Conservation (phyloP, 2,113 vertebrate species). For the Isurus oxyrinchus region DNA sequence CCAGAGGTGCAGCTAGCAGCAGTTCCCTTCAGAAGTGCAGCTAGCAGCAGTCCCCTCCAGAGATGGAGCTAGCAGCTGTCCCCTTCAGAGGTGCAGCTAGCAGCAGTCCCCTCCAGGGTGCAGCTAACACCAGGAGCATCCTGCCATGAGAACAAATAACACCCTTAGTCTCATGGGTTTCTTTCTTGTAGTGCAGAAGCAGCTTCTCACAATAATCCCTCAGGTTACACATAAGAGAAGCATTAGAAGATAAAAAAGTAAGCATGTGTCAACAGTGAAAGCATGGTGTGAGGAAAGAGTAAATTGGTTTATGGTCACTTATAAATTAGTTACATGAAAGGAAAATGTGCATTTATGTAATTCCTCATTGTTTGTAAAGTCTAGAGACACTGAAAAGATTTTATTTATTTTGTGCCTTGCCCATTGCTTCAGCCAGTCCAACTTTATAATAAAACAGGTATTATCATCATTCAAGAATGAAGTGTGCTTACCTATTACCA, state of each 20-base stretch:
- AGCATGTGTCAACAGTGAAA: not conserved
- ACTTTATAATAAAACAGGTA: conserved; percentile 24
- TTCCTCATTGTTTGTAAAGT: not conserved
- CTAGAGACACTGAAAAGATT: not conserved
- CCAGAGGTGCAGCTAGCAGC: not conserved
- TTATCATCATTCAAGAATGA: conserved; percentile 30
- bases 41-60: not conserved
- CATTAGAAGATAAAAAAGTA: not conserved
- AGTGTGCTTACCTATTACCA: conserved; percentile 33
- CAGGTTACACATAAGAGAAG: not conserved
- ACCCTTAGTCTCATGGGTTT: not conserved
- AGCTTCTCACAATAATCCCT: not conserved
- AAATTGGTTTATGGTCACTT: not conserved
- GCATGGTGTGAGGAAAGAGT: not conserved
- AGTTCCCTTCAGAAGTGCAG: not conserved
- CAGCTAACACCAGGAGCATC: too few species aligned
- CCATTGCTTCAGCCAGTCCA: conserved; percentile 10
- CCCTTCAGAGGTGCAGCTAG: not conserved
- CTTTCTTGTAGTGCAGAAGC: not conserved
- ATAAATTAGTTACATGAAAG: not conserved
- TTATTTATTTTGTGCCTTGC: conserved; percentile 3
- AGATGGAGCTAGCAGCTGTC: too few species aligned
- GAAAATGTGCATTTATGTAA: not conserved
- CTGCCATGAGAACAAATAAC: not conserved
- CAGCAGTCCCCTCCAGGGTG: not conserved